Evolutionary conservation across 2,888 invertebrate species (phyloP), one percentile per base, ranked within the genome.

Genomic region (Ryuthela nishihirai): DNA sequence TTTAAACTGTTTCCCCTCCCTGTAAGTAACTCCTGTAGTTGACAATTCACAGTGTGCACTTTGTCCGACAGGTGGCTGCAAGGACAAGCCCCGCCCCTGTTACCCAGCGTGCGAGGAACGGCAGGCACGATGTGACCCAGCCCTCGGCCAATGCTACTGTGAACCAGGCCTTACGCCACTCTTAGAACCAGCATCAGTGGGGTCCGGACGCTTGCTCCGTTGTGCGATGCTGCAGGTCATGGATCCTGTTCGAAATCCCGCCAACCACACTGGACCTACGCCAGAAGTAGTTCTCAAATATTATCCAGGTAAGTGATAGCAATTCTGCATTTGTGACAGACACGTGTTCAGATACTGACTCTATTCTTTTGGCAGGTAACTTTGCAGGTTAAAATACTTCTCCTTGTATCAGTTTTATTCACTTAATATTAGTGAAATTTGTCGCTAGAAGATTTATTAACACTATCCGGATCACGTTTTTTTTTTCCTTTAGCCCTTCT

Each of bases 201-300:
- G 46, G 23, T 3, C 26, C 5, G 36, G 36, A 2, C 50, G 40
- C 4, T 4, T 24, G 0, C 43, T 38, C 18, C 21, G n/a, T 12
- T 32, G 35, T n/a, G n/a, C n/a, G n/a, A n/a, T n/a, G n/a, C n/a
- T n/a, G n/a, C n/a, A n/a, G n/a, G n/a, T n/a, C n/a, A n/a, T n/a
- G n/a, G n/a, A n/a, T n/a, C n/a, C n/a, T n/a, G n/a, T n/a, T n/a
- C n/a, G n/a, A n/a, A n/a, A n/a, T 3, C 56, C 56, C 1, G 50
- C 56, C 24, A 52, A 58, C 29, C 56, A 58, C 18, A 52, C 52
- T 1, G 50, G 50, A 1, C 38, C 50, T 2, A 50, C 56, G 1
- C 18, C 42, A 12, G 53, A 46, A 35, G 42, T 56, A 18, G 29
- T 36, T n/a, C 48, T 58, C 18, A 59, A 44, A 39, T 59, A 59